Percentiles rank a stretch among this genome's conserved stretches.
phyloP scores from a whole-genome alignment of 1,140 invertebrate species.

The Schlechtendalia chinensis region DNA sequence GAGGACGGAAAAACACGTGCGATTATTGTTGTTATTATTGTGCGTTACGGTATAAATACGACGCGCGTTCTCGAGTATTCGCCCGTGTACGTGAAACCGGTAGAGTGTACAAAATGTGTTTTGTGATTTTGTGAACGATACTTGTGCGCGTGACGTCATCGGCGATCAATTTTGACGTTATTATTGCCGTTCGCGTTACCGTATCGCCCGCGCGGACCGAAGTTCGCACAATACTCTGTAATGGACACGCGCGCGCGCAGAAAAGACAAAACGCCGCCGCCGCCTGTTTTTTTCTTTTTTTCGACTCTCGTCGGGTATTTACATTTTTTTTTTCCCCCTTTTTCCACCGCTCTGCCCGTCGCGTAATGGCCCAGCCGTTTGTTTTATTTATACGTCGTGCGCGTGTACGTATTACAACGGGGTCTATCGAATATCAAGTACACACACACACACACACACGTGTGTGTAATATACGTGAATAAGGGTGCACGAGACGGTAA shows the following conservation, averaged over 20 bases:
- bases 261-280: neutral
- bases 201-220: neutral
- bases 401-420: neutral
- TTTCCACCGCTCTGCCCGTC: neutral
- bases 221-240: conserved; percentile 33
- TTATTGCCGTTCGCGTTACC: conserved; percentile 7
- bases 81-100: too few species aligned
- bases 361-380: conserved; percentile 2
- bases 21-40: neutral
- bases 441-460: neutral
- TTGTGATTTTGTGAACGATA: too few species aligned
- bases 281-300: neutral
- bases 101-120: too few species aligned
- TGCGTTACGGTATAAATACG: neutral
- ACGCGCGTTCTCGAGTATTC: too few species aligned
- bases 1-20: neutral
- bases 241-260: neutral
- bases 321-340: neutral
- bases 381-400: neutral
- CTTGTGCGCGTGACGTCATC: neutral
- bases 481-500: neutral
- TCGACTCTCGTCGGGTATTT: neutral
- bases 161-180: conserved; percentile 2
- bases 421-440: neutral
- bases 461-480: too few species aligned